phyloP scores from a whole-genome alignment of 1,140 invertebrate genomes.

The Leptinotarsa lineolata region DNA sequence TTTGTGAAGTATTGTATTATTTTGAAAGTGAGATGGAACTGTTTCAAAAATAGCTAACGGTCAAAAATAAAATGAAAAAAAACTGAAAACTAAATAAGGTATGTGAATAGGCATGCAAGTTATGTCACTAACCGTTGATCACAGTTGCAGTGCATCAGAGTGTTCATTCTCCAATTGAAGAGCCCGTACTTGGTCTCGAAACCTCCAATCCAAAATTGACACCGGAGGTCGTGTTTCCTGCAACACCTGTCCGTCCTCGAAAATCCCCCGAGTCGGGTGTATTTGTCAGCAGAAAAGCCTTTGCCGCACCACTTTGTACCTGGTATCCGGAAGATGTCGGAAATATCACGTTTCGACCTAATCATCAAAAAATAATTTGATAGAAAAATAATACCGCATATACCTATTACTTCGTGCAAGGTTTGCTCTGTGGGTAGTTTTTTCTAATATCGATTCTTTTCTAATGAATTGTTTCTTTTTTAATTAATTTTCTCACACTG shows the following conservation, averaged over 20 bases:
- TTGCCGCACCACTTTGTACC: constrained; percentile 89
- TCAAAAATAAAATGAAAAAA: too few species aligned
- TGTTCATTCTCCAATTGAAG: constrained; percentile 83
- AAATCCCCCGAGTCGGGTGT: constrained; percentile 77
- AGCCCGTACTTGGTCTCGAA: constrained; percentile 78
- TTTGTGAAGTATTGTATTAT: too few species aligned
- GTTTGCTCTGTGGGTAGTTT: too few species aligned
- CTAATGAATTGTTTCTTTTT: too few species aligned
- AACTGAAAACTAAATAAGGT: too few species aligned
- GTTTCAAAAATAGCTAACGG: too few species aligned
- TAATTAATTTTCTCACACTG: too few species aligned
- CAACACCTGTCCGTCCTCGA: constrained; percentile 81
- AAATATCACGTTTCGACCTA: constrained; percentile 56
- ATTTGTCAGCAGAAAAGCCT: constrained; percentile 74
- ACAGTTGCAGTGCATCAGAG: constrained; percentile 85
- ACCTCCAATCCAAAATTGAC: constrained; percentile 78
- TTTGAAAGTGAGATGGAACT: too few species aligned
- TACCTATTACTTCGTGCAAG: not conserved
- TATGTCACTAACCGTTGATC: constrained; percentile 75
- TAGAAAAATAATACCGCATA: not conserved
- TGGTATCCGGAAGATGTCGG: constrained; percentile 71
- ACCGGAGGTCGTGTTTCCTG: constrained; percentile 78
- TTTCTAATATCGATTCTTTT: too few species aligned
- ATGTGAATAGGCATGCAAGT: not conserved
- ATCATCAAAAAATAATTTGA: not conserved